Evolutionary conservation across 1,140 invertebrate genomes (phyloP).

Genomic region (Aphidius ervi): DNA sequence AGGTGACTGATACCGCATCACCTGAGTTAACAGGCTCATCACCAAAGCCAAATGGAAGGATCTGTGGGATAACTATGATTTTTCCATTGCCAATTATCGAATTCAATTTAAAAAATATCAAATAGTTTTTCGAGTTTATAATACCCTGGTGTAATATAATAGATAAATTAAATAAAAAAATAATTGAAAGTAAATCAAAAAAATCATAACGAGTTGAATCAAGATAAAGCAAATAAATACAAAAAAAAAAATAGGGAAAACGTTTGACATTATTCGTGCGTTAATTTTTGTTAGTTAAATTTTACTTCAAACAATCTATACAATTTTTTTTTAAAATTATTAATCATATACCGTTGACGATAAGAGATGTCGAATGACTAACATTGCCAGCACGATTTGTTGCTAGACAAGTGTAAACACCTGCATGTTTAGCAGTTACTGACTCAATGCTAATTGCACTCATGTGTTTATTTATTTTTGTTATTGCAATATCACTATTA

Average conservation of each 20-base stretch:
- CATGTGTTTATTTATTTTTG: slow-evolving; percentile 70
- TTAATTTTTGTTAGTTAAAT: slow-evolving; percentile 27
- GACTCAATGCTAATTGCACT: slow-evolving; percentile 75
- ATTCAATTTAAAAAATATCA: slow-evolving; percentile 1
- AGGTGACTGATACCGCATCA: slow-evolving; percentile 54
- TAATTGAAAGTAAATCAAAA: too few species aligned
- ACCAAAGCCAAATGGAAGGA: slow-evolving; percentile 60
- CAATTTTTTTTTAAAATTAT: background rate
- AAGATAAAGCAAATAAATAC: too few species aligned
- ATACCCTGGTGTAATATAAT: too few species aligned
- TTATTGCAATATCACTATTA: slow-evolving; percentile 66
- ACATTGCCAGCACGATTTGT: slow-evolving; percentile 69
- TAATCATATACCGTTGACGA: slow-evolving; percentile 66
- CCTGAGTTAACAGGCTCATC: slow-evolving; percentile 54
- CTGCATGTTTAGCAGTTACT: slow-evolving; percentile 68
- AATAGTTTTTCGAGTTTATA: too few species aligned
- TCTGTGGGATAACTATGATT: slow-evolving; percentile 59
- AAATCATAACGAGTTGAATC: too few species aligned
- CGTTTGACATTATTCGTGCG: too few species aligned
- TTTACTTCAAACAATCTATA: slow-evolving; percentile 22
- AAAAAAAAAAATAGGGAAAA: too few species aligned
- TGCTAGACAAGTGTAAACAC: slow-evolving; percentile 77
- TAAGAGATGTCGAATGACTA: slow-evolving; percentile 64
- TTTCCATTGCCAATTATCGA: too few species aligned
- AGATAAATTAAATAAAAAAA: too few species aligned